phyloP scores from a whole-genome alignment of 2,888 invertebrate species.

The Blastobasis adustella region DNA sequence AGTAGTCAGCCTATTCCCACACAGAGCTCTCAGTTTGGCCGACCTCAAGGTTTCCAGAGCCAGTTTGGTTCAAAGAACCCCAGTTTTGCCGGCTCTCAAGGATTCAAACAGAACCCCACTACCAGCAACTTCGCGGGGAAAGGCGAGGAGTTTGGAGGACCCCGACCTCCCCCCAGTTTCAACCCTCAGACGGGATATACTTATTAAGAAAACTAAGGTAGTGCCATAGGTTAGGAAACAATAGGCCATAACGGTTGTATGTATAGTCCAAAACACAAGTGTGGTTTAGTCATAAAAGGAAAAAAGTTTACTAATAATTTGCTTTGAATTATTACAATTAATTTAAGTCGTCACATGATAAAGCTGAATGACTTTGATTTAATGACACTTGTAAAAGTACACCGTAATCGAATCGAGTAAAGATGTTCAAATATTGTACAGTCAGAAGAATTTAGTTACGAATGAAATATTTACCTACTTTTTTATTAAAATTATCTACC shows the following conservation, averaged over 20 bases:
- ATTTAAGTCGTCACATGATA: no score
- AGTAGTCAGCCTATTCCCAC: conserved; percentile 16
- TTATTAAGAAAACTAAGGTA: conserved; percentile 30
- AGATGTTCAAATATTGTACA: no score
- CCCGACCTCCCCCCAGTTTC: conserved; percentile 49
- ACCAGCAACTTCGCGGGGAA: conserved; percentile 26
- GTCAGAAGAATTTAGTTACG: no score
- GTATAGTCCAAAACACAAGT: background rate
- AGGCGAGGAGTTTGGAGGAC: conserved; percentile 48
- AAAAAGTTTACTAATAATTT: background rate
- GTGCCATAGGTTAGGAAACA: conserved; percentile 2
- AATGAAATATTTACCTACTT: no score
- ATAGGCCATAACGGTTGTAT: background rate
- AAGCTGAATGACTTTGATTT: no score
- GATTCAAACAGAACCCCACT: conserved; percentile 15
- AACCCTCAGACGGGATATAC: conserved; percentile 55
- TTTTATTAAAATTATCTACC: no score
- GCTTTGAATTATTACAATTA: no score
- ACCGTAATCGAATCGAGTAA: no score
- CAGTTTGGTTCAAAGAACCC: conserved; percentile 7
- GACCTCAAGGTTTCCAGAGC: conserved; percentile 2
- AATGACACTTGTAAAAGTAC: no score
- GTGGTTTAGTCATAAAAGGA: background rate
- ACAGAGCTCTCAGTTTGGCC: background rate
- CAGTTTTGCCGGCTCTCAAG: conserved; percentile 20